phyloP scores from a whole-genome alignment of 1,140 invertebrate species.

The Caenorhabditis briggsae region DNA sequence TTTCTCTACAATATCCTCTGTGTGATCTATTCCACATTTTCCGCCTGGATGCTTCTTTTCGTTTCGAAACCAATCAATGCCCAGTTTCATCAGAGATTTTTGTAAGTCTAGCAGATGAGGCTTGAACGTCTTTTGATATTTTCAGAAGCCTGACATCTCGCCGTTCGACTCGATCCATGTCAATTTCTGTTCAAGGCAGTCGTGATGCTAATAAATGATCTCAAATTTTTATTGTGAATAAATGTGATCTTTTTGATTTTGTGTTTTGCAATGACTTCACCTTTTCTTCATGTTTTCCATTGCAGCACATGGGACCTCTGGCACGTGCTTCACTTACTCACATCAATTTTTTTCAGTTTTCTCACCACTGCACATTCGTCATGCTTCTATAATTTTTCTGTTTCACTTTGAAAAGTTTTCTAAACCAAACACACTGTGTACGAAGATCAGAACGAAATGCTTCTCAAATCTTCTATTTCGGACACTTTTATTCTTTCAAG shows the following conservation, averaged over 20 bases:
- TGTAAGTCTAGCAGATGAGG: not conserved
- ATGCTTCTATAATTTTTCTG: slow-evolving; percentile 1
- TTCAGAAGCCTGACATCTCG: not conserved
- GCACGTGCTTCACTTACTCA: slow-evolving; percentile 34
- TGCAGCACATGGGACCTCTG: not conserved
- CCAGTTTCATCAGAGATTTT: not conserved
- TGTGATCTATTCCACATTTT: slow-evolving; percentile 32
- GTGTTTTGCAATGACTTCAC: not conserved
- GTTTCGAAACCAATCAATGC: slow-evolving; percentile 23
- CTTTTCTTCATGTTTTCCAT: not conserved
- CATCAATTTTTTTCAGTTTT: not conserved
- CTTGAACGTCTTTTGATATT: not conserved
- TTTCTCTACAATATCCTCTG: slow-evolving; percentile 44
- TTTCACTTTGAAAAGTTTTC: not conserved
- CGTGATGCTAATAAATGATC: slow-evolving; percentile 7
- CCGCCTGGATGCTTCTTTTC: slow-evolving; percentile 41
- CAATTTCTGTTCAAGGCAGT: slow-evolving; percentile 40
- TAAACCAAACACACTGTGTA: not conserved
- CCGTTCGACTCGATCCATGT: not conserved
- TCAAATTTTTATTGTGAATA: not conserved
- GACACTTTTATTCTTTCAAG: no score
- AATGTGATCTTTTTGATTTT: slow-evolving; percentile 1
- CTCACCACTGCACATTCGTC: slow-evolving; percentile 33
- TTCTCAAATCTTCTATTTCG: not conserved
- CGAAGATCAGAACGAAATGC: not conserved